Evolutionary conservation across 1,140 invertebrate species (phyloP).

Genomic region (Sinonovacula constricta): DNA sequence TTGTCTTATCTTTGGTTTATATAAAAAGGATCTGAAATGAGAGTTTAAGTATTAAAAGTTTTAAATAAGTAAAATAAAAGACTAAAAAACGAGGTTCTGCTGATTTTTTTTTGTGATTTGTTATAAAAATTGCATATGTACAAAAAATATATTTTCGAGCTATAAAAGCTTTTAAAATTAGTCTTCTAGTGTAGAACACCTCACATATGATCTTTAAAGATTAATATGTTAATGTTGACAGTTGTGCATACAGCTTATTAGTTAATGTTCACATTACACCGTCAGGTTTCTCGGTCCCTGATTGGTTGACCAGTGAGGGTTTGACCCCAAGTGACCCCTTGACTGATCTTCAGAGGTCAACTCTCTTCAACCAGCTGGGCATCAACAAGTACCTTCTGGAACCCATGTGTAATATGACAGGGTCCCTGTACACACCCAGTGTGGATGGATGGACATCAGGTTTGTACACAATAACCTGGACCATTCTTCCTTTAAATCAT

Average conservation of each 20-base stretch:
- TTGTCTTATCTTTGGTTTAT: background rate
- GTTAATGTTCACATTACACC: background rate
- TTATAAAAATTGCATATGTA: background rate
- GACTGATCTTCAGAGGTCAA: background rate
- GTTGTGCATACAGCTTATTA: background rate
- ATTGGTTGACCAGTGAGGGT: background rate
- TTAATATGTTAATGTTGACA: background rate
- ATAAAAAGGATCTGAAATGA: background rate
- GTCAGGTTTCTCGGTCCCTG: background rate
- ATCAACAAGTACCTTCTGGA: background rate
- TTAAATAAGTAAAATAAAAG: background rate
- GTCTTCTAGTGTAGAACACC: background rate
- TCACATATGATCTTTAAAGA: background rate
- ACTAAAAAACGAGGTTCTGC: too few species aligned
- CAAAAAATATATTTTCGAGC: background rate
- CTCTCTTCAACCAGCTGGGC: background rate
- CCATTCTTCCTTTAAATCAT: too few species aligned
- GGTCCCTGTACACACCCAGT: background rate
- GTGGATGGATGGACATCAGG: background rate
- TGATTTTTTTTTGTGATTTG: too few species aligned
- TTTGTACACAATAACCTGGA: too few species aligned
- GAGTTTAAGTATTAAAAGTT: background rate
- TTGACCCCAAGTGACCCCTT: background rate
- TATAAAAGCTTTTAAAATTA: background rate
- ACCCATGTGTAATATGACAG: background rate